These are phyloP conservation scores for Rhynchopsitta pachyrhyncha DNA, from an alignment of 2,113 vertebrate species.

Conservation along the genomic window DNA sequence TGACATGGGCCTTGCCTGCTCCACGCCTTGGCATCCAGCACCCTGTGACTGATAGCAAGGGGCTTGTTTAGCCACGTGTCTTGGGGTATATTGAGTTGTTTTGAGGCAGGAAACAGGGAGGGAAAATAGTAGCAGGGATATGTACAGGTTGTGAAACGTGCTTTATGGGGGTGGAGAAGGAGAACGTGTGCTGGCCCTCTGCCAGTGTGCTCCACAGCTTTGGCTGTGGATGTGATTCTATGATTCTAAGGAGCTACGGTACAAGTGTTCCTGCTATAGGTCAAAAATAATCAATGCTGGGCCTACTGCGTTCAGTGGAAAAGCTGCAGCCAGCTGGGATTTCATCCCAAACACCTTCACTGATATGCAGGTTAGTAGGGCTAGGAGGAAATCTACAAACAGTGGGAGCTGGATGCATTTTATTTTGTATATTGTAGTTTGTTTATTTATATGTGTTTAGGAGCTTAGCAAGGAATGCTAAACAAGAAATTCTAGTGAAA, in stretches of 20 bases:
- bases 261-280: not conserved
- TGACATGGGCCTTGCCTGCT: not conserved
- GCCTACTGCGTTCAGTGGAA: not conserved
- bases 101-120: constrained; percentile 32
- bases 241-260: not conserved
- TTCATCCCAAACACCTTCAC: not conserved
- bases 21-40: fast-evolving
- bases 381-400: not conserved
- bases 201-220: not conserved
- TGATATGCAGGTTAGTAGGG: not conserved
- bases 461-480: not conserved
- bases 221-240: not conserved
- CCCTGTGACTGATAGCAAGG: fast-evolving
- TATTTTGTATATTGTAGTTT: not conserved
- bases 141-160: constrained; percentile 6
- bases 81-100: not conserved
- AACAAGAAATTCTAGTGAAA: not conserved
- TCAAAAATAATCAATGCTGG: not conserved
- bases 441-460: not conserved
- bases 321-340: not conserved
- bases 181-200: not conserved
- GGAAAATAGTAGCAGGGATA: constrained; percentile 24
- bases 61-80: not conserved
- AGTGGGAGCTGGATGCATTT: not conserved
- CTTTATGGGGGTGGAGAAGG: not conserved